Percentiles rank a stretch among this genome's conserved stretches.
phyloP scores from a whole-genome alignment of 2,113 vertebrate species.

The Festucalex cinctus region DNA sequence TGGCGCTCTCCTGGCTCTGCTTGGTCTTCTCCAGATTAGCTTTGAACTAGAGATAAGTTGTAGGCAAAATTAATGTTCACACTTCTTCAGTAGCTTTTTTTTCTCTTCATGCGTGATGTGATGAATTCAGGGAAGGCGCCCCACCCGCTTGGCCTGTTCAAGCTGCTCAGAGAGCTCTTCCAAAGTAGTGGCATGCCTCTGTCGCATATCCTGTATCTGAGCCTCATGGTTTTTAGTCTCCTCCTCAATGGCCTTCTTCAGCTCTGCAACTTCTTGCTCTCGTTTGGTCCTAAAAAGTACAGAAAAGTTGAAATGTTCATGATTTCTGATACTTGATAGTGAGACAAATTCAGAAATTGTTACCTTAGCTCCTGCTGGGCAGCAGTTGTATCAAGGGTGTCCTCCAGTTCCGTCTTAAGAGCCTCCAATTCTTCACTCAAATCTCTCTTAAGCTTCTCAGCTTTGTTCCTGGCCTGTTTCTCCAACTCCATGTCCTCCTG shows the following conservation, averaged over 20 bases:
- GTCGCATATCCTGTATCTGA: conserved; percentile 95
- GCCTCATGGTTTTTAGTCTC: conserved; percentile 92
- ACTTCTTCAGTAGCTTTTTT: background rate
- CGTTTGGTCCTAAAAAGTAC: conserved; percentile 82
- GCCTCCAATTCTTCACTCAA: conserved; percentile 95
- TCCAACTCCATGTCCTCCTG: conserved; percentile 96
- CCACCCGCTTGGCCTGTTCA: conserved; percentile 94
- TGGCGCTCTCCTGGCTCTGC: conserved; percentile 90
- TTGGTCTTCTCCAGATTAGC: conserved; percentile 96
- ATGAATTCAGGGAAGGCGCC: background rate
- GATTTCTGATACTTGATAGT: background rate
- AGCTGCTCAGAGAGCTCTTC: conserved; percentile 96
- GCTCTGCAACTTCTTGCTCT: conserved; percentile 94
- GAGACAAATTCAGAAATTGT: conserved; percentile 24
- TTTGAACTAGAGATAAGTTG: conserved; percentile 78
- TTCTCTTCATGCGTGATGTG: background rate
- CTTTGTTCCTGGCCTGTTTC: conserved; percentile 89
- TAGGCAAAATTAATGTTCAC: background rate
- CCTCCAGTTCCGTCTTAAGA: conserved; percentile 94
- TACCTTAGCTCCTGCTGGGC: conserved; percentile 97
- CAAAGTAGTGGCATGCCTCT: conserved; percentile 81
- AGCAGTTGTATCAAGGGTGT: conserved; percentile 94
- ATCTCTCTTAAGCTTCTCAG: conserved; percentile 95
- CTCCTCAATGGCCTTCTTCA: conserved; percentile 96
- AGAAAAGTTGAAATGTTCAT: background rate